Evolutionary conservation across 1,140 invertebrate genomes (phyloP), one percentile per base, ranked within the genome.

Genomic region (Helicoverpa zea): DNA sequence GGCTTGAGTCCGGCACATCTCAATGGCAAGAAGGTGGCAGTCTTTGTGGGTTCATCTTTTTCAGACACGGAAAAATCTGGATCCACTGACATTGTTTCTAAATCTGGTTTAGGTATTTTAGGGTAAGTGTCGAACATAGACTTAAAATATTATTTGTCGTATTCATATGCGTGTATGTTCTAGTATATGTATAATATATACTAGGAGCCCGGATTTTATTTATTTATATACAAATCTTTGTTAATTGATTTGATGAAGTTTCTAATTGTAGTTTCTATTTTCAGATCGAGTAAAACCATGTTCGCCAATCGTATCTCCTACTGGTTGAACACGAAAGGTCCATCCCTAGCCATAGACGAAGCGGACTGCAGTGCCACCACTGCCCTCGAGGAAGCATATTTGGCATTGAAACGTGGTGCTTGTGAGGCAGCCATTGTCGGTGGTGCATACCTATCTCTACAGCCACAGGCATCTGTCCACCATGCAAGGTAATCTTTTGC

Each of bases 401-500:
- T 96, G 77, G 96, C 97, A 0, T 97, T 99, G 2, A 95, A 96
- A 47, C 96, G 96, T 63, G 98, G 98, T 0, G 95, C 97, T 73
- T 98, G 98, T 90, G 98, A 99, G 78, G 96, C 96, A 11, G 98
- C 98, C 2, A 96, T 99, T 68, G 98, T 99, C 2, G 98, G 97
- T 9, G 98, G 98, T 12, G 95, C 96, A 2, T 98, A 98, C 91
- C 91, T 99, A 3, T 97, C 97, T 82, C 94, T 99, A n/a, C 98
- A 98, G 93, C 98, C 98, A 0, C 97, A 97, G 74, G 97, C 98
- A 0, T 97, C 98, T 3, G 92, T 99, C 9, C 98, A 99, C 91
- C 99, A 99, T 92, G 95, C 96, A 54, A 92, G 95, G 96, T 96
- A 94, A 58, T 29, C 7, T 58, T 18, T n/a, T 10, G 14, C 0